Evolutionary conservation across 2,113 vertebrate species (phyloP).

Genomic region (Vireo altiloquus): DNA sequence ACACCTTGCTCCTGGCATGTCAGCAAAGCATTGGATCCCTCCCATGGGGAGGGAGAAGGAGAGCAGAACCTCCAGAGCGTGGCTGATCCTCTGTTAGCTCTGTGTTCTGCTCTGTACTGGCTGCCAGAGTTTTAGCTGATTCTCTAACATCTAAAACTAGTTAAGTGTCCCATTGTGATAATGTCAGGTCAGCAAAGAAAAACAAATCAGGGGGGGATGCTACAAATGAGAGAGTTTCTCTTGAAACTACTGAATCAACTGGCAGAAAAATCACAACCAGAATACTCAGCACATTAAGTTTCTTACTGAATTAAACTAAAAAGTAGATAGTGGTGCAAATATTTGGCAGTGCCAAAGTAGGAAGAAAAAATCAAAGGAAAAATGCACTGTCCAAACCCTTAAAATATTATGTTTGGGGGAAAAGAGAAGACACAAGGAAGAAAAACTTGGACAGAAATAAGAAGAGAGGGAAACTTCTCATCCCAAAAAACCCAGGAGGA

Average conservation of each 20-base stretch:
- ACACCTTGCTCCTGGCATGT: background rate
- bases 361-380: background rate
- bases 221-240: background rate
- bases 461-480: background rate
- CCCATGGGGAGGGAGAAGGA: background rate
- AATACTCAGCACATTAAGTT: background rate
- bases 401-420: background rate
- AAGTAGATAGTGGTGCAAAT: background rate
- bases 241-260: background rate
- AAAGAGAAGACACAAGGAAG: background rate
- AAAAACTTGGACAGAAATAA: background rate
- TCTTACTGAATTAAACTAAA: background rate
- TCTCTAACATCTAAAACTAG: background rate
- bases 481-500: background rate
- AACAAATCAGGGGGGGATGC: background rate
- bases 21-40: background rate
- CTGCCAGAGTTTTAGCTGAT: background rate
- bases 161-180: background rate
- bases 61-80: background rate
- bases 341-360: background rate
- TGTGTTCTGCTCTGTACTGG: background rate
- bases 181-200: background rate
- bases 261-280: background rate
- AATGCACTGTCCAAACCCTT: background rate
- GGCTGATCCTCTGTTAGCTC: background rate